Base-by-base conservation (phyloP, 2,888 invertebrate genomes). In the Pterostichus madidus region DNA sequence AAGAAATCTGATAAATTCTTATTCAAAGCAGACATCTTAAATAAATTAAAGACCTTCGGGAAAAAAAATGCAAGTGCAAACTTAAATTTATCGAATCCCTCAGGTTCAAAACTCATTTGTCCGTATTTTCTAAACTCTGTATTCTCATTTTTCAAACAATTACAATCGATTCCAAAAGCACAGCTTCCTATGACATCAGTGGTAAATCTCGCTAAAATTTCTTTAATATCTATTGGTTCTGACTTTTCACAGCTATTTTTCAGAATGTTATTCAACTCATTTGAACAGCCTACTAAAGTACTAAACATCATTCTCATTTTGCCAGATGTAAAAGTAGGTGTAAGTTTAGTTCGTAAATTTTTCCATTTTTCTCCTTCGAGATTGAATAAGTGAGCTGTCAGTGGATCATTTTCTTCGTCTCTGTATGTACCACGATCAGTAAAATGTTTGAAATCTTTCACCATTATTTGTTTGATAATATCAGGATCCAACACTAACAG, bases 301-400 rank as follows among this genome's bases (percentile, higher is more conserved):
- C 61, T 56, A 35, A 83, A 80, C 80, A 83, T 83, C 46, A 49
- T 76, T 49, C 61, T 83, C 75, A 83, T 80, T 68, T 68, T 68
- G n/a, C 68, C 68, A 15, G 68, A 39, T 0, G 94, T 91, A 85
- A 94, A 94, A 0, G 92, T 91, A 0, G 94, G 44, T 31, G 39
- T 39, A 7, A 83, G 46, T 79, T 83, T 83, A 1, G 73, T 73
- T 13, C 83, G 59, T 3, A 83, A 56, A 32, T 35, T 17, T 52
- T 79, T 83, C 83, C 83, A 83, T 44, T 79, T 73, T 13, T 83
- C 59, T 15, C 83, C 83, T 44, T 83, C 83, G 32, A 83, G 39
- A 11, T 68, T 53, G 61, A 84, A 84, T 32, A 84, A 73, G 76
- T 84, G 68, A 13, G 17, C 52, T 0, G 39, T 13, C 6, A 84